Base-by-base conservation (phyloP, 2,797 vertebrate genomes). In the Sardinella longiceps region DNA sequence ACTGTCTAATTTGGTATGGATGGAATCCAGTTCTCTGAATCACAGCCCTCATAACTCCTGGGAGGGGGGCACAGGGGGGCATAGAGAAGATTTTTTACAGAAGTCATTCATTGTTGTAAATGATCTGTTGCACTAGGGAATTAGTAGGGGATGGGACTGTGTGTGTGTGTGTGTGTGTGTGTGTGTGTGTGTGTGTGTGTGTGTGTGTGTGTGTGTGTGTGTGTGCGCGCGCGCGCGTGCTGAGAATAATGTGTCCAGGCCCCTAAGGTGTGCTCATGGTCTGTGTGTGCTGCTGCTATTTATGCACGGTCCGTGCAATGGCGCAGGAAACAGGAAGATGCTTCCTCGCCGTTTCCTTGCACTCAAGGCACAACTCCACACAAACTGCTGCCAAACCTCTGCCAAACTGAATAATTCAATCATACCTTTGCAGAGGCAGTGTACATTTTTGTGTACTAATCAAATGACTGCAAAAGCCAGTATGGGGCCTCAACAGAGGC, bases 391-490 rank as follows among this genome's bases (percentile, higher is more conserved):
- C 94, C 93, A 96, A 95, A 92, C 95, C 93, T 91, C 92, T 94
- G 95, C 90, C 94, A 92, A 93, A 92, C 92, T 95, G 94, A 96
- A 96, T 97, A 95, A 97, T 95, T 97, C 94, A 96, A 95, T 94
- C 94, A 92, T 92, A 89, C 89, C 93, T 91, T 92, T 92, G 91
- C 92, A 82, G 88, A 89, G 89, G 91, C 90, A 89, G 89, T 91
- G 90, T 93, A 92, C 93, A 90, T 89, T 93, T 93, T 50, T 91
- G 90, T 94, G 95, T 93, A 93, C 89, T 92, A 92, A 93, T 94
- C 87, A 94, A 92, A 93, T 94, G 91, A 89, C 94, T 90, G 91
- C 88, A 91, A 90, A 93, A 92, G 87, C 88, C 90, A 82, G 90
- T 91, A 89, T 90, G 90, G 87, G 89, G 91, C 89, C 92, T 93